Base-by-base conservation (phyloP, 2,113 vertebrate species). In the Thalassarche chlororhynchos region DNA sequence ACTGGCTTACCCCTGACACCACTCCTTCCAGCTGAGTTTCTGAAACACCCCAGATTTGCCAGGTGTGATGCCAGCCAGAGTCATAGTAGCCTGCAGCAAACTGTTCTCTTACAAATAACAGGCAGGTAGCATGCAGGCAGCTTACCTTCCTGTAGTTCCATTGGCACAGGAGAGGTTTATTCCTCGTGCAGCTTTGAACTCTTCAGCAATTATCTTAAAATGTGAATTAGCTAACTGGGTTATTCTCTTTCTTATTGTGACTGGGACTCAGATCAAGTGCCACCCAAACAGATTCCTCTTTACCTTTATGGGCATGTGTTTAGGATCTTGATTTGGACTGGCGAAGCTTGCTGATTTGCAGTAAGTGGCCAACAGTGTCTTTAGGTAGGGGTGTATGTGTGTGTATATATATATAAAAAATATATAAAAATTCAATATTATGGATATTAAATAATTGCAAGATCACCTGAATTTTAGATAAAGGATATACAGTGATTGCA, bases 161-260 rank as follows among this genome's bases (percentile, higher is more conserved):
- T 8, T 79, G 46, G 66, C 47, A 57, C 32, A 28, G 31, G 28
- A 58, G 25, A 58, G 5, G 21, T 70, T 84, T 66, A 32, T 7
- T 75, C 31, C 18, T 57, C 0, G 0, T 44, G 32, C 31, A 55
- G 0, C 0, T 79, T 88, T 88, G 78, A 79, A 31, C 19, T 62
- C 34, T 68, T 79, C 58, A 61, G 26, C 28, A 65, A 9, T 47
- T 74, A 21, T 54, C 36, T 28, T 70, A 76, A 55, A 82, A 62
- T 11, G 16, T 40, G 32, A 42, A 23, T 85, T 69, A 40, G 36
- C 36, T 71, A 32, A 74, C 5, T 61, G 38, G 7, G 9, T 83
- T 84, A 28, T 62, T 75, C 11, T 77, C 29, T 60, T 49, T 49
- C 38, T 72, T 32, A 2, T 38, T 75, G 25, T 60, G 31, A 20